Evolutionary conservation across 2,113 vertebrate genomes (phyloP).

Genomic region (Perca fluviatilis): DNA sequence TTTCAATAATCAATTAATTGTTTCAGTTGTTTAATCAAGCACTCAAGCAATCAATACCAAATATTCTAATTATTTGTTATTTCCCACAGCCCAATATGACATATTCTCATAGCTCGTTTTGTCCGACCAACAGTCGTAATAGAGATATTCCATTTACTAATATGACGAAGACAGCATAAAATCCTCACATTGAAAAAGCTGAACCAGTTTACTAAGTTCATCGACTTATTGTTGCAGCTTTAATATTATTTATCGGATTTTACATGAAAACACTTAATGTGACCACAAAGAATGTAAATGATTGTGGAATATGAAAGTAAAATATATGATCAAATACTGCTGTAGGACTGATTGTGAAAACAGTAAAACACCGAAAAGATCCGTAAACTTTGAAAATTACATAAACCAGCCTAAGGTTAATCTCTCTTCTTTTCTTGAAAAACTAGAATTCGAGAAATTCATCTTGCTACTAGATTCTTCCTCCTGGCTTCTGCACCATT

Average conservation of each 20-base stretch:
- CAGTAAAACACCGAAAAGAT: not conserved
- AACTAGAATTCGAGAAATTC: not conserved
- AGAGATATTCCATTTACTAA: not conserved
- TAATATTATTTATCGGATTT: not conserved
- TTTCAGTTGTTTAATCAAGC: too few species aligned
- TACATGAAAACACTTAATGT: not conserved
- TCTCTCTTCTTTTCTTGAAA: conserved; percentile 2
- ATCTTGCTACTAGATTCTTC: not conserved
- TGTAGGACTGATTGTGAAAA: not conserved
- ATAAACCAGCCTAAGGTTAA: conserved; percentile 4
- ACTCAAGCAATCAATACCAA: too few species aligned
- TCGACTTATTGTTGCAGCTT: not conserved
- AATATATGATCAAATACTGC: not conserved
- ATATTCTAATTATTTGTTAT: not conserved
- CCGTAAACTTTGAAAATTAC: not conserved
- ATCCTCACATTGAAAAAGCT: not conserved
- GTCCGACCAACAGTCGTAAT: not conserved
- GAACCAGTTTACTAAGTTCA: too few species aligned
- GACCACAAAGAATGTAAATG: not conserved
- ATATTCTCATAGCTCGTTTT: not conserved
- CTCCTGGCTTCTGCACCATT: conserved; percentile 6
- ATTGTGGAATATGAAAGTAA: not conserved
- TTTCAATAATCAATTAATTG: too few species aligned
- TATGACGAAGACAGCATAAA: not conserved
- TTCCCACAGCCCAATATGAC: not conserved